Conservation (phyloP, 2,888 invertebrate species). For the Hipparchia sbordonii region DNA sequence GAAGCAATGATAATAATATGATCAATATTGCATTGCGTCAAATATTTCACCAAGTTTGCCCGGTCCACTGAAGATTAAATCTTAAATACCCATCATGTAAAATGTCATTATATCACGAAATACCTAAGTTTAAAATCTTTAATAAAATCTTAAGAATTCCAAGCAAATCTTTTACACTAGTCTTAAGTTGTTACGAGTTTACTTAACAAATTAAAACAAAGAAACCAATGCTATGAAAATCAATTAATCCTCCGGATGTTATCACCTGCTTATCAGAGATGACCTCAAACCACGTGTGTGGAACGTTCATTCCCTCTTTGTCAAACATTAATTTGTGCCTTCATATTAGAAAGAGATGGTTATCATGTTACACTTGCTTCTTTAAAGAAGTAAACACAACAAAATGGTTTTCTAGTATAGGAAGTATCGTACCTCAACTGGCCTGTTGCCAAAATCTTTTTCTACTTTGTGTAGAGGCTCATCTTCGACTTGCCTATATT, state of each 20-base stretch:
- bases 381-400: constrained; percentile 28
- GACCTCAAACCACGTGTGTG: constrained; percentile 10
- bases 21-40: too few species aligned
- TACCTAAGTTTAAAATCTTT: too few species aligned
- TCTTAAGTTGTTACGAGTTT: background rate
- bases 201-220: background rate
- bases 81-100: too few species aligned
- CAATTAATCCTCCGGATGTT: constrained; percentile 8
- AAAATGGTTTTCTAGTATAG: constrained; percentile 44
- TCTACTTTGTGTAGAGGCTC: constrained; percentile 38
- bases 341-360: constrained; percentile 28
- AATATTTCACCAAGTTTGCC: too few species aligned
- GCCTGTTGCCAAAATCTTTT: constrained; percentile 43
- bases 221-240: background rate
- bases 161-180: too few species aligned
- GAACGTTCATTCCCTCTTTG: background rate
- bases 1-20: too few species aligned
- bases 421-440: constrained; percentile 44
- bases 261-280: constrained; percentile 20
- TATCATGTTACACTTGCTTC: constrained; percentile 21
- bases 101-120: too few species aligned
- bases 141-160: too few species aligned
- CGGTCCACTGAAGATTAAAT: too few species aligned
- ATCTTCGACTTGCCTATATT: constrained; percentile 19
- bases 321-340: constrained; percentile 5